These are phyloP conservation scores for Mesorhabditis spiculigera DNA, from an alignment of 2,888 invertebrate species.

Conservation along the genomic window DNA sequence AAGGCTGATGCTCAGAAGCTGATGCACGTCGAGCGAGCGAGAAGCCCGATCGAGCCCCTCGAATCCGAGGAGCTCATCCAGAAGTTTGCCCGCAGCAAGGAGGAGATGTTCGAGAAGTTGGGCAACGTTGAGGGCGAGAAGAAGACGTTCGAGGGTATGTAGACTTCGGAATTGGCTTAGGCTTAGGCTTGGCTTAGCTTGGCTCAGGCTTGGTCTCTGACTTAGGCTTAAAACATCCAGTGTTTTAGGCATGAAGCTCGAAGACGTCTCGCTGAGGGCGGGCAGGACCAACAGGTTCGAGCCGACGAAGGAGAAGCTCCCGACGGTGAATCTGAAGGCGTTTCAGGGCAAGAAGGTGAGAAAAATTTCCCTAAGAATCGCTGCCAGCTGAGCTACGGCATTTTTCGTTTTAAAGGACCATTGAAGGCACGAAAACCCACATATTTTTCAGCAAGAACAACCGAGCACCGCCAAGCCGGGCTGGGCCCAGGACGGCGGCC, in stretches of 20 bases:
- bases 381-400: background rate
- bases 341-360: slow-evolving; percentile 10
- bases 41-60: slow-evolving; percentile 51
- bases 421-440: too few relatives aligned
- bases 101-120: slow-evolving; percentile 5
- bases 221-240: too few relatives aligned
- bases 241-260: slow-evolving; percentile 37
- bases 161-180: too few relatives aligned
- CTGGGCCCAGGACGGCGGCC: slow-evolving; percentile 33
- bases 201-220: too few relatives aligned
- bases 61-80: slow-evolving; percentile 56
- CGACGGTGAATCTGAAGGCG: slow-evolving; percentile 39
- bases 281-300: slow-evolving; percentile 48
- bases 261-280: slow-evolving; percentile 48
- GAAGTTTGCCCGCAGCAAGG: slow-evolving; percentile 53
- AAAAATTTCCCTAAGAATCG: background rate
- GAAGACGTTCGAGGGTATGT: slow-evolving; percentile 41
- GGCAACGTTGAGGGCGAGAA: slow-evolving; percentile 38
- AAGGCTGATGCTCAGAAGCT: slow-evolving; percentile 53
- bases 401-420: background rate
- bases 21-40: slow-evolving; percentile 52
- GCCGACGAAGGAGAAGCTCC: slow-evolving; percentile 50
- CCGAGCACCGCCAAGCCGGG: slow-evolving; percentile 21
- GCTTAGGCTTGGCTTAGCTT: too few relatives aligned
- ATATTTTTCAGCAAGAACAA: slow-evolving; percentile 10